Percentiles rank a stretch among this genome's conserved stretches.
Conservation (phyloP, 2,797 vertebrate species). For the Pempheris klunzingeri region DNA sequence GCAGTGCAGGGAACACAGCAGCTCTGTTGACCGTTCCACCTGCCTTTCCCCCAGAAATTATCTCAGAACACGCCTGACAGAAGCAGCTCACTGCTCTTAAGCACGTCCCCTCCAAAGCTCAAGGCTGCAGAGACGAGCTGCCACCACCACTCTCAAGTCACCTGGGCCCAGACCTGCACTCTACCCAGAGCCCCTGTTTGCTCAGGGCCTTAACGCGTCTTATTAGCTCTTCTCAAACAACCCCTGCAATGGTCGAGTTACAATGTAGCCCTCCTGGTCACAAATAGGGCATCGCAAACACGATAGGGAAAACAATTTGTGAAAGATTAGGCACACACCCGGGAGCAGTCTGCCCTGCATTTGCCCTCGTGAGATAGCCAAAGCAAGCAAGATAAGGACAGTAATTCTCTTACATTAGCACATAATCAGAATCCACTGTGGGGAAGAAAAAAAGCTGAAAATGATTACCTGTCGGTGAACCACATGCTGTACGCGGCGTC, state of each 20-base stretch:
- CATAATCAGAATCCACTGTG: constrained; percentile 76
- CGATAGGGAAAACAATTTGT: constrained; percentile 84
- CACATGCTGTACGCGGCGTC: constrained; percentile 19
- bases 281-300: constrained; percentile 80
- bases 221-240: constrained; percentile 87
- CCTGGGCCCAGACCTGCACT: constrained; percentile 68
- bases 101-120: constrained; percentile 68
- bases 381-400: constrained; percentile 81
- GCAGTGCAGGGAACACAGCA: constrained; percentile 56
- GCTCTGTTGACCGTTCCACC: constrained; percentile 76
- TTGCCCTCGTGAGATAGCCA: constrained; percentile 81
- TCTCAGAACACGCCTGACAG: constrained; percentile 77
- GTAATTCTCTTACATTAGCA: constrained; percentile 85
- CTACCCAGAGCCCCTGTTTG: constrained; percentile 77
- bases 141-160: constrained; percentile 53
- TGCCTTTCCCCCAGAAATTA: constrained; percentile 67
- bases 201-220: constrained; percentile 78
- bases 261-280: constrained; percentile 75
- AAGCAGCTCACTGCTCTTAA: constrained; percentile 65
- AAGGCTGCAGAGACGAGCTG: constrained; percentile 54
- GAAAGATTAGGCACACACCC: constrained; percentile 87
- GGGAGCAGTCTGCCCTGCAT: constrained; percentile 83
- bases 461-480: constrained; percentile 53
- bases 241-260: constrained; percentile 78
- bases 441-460: constrained; percentile 44